Evolutionary conservation across 35 echinoderm and acorn worm species (phyloP), one percentile per base, ranked within the genome.

Genomic region (Apostichopus californicus): DNA sequence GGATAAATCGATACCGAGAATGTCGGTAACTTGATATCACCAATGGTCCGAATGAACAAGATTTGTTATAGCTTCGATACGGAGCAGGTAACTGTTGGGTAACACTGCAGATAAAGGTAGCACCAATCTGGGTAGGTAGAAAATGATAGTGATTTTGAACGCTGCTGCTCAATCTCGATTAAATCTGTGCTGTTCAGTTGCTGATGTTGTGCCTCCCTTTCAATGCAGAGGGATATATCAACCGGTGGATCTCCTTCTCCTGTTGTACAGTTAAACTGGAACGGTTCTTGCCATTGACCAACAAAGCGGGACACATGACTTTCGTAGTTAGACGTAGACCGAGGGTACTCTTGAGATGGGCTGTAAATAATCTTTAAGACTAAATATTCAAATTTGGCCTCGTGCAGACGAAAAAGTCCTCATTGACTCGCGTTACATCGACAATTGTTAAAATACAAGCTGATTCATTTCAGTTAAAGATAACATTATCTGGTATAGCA

Each of bases 211-310:
- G 11, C 64, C 4, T 68, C 64, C 64, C 17, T 73, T 18, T 75
- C 71, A 75, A 75, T 2, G 71, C n/a, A 75, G 17, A 75, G 71
- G n/a, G 71, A 20, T 22, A 75, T 75, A 75, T 75, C n/a, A 75
- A 14, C 12, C 7, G 71, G 71, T 75, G 71, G 71, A 75, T 75
- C 17, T 18, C 13, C 71, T 75, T 7, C 71, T 75, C n/a, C 71
- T 75, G 71, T 75, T n/a, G 71, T 75, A 75, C 71, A 75, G 17
- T 75, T 75, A 75, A 75, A 75, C 15, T n/a, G 14, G 14, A 73
- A 73, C n/a, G 71, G 71, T 20, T 22, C 71, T n/a, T n/a, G 71
- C 4, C 6, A 20, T 75, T 2, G 14, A 5, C n/a, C 14, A 22
- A 18, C 71, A 61, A 61, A 11, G 5, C 12, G n/a, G 21, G n/a